phyloP scores from a whole-genome alignment of 1,140 invertebrate species.

The Drosophila ironensis region DNA sequence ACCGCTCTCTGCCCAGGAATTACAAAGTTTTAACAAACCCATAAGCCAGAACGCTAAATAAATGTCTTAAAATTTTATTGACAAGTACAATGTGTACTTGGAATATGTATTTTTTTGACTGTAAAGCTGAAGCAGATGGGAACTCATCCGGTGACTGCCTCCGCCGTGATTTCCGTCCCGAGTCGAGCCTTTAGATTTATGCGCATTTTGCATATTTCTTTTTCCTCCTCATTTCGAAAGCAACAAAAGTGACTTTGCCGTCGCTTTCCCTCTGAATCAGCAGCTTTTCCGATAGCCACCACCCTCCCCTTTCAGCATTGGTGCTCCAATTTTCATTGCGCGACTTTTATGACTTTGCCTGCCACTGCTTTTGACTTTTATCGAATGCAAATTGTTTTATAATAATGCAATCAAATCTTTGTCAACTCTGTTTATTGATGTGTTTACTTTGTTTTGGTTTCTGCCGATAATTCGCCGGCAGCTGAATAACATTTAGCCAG shows the following conservation, averaged over 20 bases:
- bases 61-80: too few relatives aligned
- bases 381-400: conserved; percentile 79
- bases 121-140: conserved; percentile 5
- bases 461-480: conserved; percentile 41
- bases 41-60: too few relatives aligned
- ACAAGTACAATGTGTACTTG: too few relatives aligned
- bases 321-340: conserved; percentile 68
- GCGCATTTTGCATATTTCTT: conserved; percentile 74
- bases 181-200: conserved; percentile 68
- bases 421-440: conserved; percentile 72
- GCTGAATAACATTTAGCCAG: conserved; percentile 30
- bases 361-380: conserved; percentile 70
- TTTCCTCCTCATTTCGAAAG: conserved; percentile 52
- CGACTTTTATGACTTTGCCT: conserved; percentile 73
- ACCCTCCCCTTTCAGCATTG: neutral
- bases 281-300: conserved; percentile 15
- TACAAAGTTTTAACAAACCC: too few relatives aligned
- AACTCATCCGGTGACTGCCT: conserved; percentile 26
- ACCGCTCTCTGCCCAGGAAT: too few relatives aligned
- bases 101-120: conserved; percentile 6
- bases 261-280: conserved; percentile 23
- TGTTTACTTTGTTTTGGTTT: conserved; percentile 64
- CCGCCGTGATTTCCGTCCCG: conserved; percentile 55
- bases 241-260: conserved; percentile 52
- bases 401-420: conserved; percentile 78